A percentile compares a stretch with the other conserved stretches of the same genome.
Evolutionary conservation across 1,140 invertebrate genomes (phyloP).

Genomic region (Bombus soroeensis): DNA sequence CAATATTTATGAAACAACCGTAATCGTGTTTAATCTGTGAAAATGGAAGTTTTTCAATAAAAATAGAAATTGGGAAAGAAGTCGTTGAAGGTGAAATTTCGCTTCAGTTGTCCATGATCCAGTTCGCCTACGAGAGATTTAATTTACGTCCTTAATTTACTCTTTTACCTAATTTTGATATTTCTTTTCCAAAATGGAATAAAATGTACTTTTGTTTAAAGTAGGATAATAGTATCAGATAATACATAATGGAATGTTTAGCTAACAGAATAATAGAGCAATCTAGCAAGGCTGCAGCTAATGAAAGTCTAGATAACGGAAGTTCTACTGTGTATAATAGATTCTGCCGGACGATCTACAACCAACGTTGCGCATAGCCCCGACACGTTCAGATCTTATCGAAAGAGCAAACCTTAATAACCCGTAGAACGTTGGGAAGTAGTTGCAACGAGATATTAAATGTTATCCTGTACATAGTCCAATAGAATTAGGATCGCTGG

Average conservation of each 20-base stretch:
- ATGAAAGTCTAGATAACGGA: slow-evolving; percentile 32
- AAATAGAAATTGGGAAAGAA: too few species aligned
- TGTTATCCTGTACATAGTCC: neutral
- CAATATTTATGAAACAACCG: too few species aligned
- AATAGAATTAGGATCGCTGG: too few species aligned
- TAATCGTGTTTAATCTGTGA: too few species aligned
- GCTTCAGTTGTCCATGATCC: too few species aligned
- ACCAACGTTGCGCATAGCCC: neutral
- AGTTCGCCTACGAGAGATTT: too few species aligned
- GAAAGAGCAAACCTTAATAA: slow-evolving; percentile 3
- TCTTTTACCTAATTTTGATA: neutral
- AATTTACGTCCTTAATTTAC: too few species aligned
- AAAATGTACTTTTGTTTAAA: neutral
- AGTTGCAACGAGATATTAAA: neutral
- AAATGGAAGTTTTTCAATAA: too few species aligned
- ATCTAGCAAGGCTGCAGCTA: slow-evolving; percentile 19
- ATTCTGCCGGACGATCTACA: slow-evolving; percentile 6
- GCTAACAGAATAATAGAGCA: slow-evolving; percentile 26
- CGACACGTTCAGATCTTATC: slow-evolving; percentile 14
- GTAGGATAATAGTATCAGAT: neutral
- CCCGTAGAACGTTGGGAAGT: too few species aligned
- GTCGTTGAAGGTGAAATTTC: too few species aligned
- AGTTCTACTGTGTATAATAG: neutral
- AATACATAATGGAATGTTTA: slow-evolving; percentile 16
- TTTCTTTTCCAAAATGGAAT: neutral